Conservation (phyloP, 2,888 invertebrate species). For the Thera obeliscata region DNA sequence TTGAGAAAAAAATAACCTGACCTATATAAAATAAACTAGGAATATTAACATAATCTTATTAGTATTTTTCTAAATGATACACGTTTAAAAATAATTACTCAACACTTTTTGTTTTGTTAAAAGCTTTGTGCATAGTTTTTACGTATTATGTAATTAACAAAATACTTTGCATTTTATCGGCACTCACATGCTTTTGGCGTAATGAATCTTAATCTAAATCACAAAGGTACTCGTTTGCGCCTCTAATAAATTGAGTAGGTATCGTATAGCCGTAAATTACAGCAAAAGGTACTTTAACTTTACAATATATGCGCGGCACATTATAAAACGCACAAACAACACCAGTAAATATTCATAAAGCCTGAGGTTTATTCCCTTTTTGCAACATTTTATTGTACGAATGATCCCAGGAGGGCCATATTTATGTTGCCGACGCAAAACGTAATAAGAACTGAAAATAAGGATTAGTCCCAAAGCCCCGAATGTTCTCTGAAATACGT, state of each 20-base stretch:
- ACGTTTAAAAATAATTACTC: no score
- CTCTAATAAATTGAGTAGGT: neutral
- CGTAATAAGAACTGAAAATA: constrained; percentile 58
- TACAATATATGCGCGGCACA: constrained; percentile 20
- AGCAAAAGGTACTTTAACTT: constrained; percentile 2
- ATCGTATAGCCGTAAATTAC: neutral
- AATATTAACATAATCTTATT: no score
- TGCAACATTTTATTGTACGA: constrained; percentile 50
- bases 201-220: no score
- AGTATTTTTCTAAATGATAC: no score
- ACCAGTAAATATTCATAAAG: constrained; percentile 48
- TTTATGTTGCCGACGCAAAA: constrained; percentile 47
- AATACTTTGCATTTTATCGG: no score
- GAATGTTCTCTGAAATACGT: constrained; percentile 31
- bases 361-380: constrained; percentile 43
- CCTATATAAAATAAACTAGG: no score
- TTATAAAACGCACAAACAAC: constrained; percentile 29
- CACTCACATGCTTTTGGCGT: no score
- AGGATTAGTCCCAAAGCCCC: constrained; percentile 44
- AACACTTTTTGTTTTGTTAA: no score
- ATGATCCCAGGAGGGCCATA: constrained; percentile 51
- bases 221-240: no score
- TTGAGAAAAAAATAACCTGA: no score
- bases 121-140: neutral
- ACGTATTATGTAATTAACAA: neutral